Evolutionary conservation across 2,888 invertebrate species (phyloP), one percentile per base, ranked within the genome.

Genomic region (Scaptomyza parva): DNA sequence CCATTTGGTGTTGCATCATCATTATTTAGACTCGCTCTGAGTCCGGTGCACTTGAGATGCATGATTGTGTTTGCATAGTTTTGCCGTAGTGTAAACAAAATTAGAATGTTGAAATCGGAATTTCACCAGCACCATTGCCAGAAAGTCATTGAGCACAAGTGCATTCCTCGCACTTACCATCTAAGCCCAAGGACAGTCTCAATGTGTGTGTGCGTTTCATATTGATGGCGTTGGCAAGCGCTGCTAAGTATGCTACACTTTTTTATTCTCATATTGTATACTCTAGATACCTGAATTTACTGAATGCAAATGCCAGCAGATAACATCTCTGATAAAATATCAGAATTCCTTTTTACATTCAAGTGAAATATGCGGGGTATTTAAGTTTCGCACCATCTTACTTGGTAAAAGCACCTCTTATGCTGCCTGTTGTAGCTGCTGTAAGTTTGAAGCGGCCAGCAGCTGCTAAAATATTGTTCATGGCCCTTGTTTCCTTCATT

Each of bases 121-220:
- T 55, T 45, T 53, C 41, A 50, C 76, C 79, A 62, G 81, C 76
- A n/a, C n/a, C n/a, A 85, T 69, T 82, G 76, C 44, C 33, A 65
- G 45, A 14, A 45, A 61, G 70, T 70, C 80, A 85, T 85, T 85
- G 73, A 76, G 70, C 52, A 58, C 74, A 85, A 85, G 79, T 81
- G 80, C 50, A 54, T 58, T 28, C 60, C 60, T 82, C 66, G 70
- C 83, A 85, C 85, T 78, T 70, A 77, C 43, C 62, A 60, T 18
- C 24, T 41, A 37, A 30, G 61, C 69, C 57, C 81, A 80, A 81
- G 80, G 84, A 78, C 66, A 62, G 44, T 43, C 39, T 6, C 35
- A 11, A 14, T 45, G 28, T 20, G 44, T 40, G 24, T 45, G n/a
- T n/a, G n/a, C n/a, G n/a, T n/a, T n/a, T n/a, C n/a, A n/a, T 12